Base-by-base conservation (phyloP, 2,888 invertebrate genomes). In the Elegia similella region DNA sequence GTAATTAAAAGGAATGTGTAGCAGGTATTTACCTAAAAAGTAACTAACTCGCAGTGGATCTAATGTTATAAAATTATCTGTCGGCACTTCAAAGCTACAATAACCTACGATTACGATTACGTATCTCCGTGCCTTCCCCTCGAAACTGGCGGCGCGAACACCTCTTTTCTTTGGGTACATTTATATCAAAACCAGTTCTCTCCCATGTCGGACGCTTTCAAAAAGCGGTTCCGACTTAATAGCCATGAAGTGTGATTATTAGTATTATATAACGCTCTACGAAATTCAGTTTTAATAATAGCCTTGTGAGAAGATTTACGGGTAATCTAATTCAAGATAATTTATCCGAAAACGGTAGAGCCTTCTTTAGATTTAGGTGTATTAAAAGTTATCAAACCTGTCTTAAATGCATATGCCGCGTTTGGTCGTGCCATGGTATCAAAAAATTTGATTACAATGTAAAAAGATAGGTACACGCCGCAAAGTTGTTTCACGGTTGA, bases 101-200 rank as follows among this genome's bases (percentile, higher is more conserved):
- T 86, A 86, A 86, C 82, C 83, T 79, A 84, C 83, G 82, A 86
- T 87, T 79, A 84, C 82, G 82, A 86, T 87, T 86, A 85, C 74
- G 69, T 68, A 67, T 68, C 72, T 73, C 65, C 67, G 76, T 50
- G 50, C 73, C 75, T 78, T 80, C 78, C 81, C 76, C 78, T 79
- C 78, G 75, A 74, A 73, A 78, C 80, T 78, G 79, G 75, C 75
- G 76, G 78, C 78, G 74, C 76, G 76, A 80, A 80, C 75, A 70
- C 76, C 75, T 80, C 78, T 84, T 86, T 83, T 80, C 71, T 73
- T 76, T 69, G 67, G 65, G 70, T 68, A 75, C 70, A 70, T 68
- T 68, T 72, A 79, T 78, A 77, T 76, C 74, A 71, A 78, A 87
- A 87, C 88, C 86, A 72, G 88, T 88, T 88, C 72, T 77, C 78